Base-by-base conservation (phyloP, 2,113 vertebrate species). In the Nesogale talazaci region DNA sequence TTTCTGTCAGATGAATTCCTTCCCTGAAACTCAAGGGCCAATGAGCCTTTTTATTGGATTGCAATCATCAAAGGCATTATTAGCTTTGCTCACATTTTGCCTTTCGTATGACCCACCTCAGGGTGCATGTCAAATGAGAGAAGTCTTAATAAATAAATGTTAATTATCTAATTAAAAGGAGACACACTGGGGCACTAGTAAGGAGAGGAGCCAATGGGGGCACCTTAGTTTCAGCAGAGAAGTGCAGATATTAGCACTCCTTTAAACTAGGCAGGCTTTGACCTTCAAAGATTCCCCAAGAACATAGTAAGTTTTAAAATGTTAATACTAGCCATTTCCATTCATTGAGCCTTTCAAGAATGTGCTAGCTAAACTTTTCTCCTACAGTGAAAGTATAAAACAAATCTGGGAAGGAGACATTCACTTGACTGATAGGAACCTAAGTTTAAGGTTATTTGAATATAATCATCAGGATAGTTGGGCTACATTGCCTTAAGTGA, bases 121-220 rank as follows among this genome's bases (percentile, higher is more conserved):
- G 17, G 61, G n/a, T 42, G 14, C 29, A n/a, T 89, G 36, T 90
- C 82, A 95, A 93, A 52, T 81, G 65, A 65, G 36, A 77, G 93
- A 89, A 57, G 11, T 82, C 65, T 86, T 91, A 79, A 92, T 75
- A 88, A 91, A 74, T 82, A 84, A 80, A 59, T 63, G 36, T 72
- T 80, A 90, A 77, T 95, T 40, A 80, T 82, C 23, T 92, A 88
- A 94, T 93, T 92, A 25, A 90, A 94, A 93, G 72, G 29, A 94
- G 86, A 56, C 11, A 31, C 36, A 83, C 22, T 75, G 25, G 84
- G 72, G 4, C 56, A 85, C n/a, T 46, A 84, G 36, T 38, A 91
- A 93, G 40, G 27, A 76, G 38, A 63, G 74, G 19, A 14, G 1
- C 31, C n/a, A 83, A 57, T 76, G 22, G 11, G 79, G n/a, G 31